Percentiles rank a stretch among this genome's conserved stretches.
Evolutionary conservation across 1,140 invertebrate genomes (phyloP).

Genomic region (Globodera ellingtonae): DNA sequence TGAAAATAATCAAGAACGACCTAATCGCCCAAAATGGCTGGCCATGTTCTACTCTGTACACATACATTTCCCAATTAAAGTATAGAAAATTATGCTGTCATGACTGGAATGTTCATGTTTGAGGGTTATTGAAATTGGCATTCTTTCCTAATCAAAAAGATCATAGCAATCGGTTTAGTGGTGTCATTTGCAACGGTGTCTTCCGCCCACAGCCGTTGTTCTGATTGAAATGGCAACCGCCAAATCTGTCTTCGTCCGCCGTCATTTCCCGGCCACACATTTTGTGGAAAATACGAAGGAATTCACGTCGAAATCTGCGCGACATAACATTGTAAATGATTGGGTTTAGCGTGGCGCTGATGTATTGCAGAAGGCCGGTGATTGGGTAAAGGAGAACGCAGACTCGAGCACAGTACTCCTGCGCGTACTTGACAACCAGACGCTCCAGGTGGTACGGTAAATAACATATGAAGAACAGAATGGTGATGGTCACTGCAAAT

Average conservation of each 20-base stretch:
- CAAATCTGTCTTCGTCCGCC: not conserved
- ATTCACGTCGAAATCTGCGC: constrained; percentile 56
- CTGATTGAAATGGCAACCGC: no score
- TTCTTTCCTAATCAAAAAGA: not conserved
- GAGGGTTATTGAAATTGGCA: no score
- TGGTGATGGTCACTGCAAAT: constrained; percentile 54
- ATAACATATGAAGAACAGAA: constrained; percentile 62
- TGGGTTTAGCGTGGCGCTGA: constrained; percentile 60
- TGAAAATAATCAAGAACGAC: no score
- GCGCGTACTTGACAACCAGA: constrained; percentile 54
- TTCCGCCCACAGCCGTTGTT: not conserved
- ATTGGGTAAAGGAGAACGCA: constrained; percentile 60
- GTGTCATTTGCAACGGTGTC: constrained; percentile 21
- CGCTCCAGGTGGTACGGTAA: constrained; percentile 61
- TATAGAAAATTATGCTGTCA: no score
- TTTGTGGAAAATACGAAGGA: constrained; percentile 29
- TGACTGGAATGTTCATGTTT: no score
- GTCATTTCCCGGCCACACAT: constrained; percentile 16
- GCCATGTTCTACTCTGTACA: no score
- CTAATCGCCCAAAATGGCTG: no score
- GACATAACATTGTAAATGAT: constrained; percentile 64
- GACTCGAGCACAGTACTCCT: constrained; percentile 45
- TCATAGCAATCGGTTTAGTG: constrained; percentile 20
- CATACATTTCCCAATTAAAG: no score
- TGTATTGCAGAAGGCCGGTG: constrained; percentile 60